Evolutionary conservation across 30 jellyfish, hydroid and myxozoan genomes (phyloP), one percentile per base, ranked within the genome.

Genomic region (Cassiopea xamachana): DNA sequence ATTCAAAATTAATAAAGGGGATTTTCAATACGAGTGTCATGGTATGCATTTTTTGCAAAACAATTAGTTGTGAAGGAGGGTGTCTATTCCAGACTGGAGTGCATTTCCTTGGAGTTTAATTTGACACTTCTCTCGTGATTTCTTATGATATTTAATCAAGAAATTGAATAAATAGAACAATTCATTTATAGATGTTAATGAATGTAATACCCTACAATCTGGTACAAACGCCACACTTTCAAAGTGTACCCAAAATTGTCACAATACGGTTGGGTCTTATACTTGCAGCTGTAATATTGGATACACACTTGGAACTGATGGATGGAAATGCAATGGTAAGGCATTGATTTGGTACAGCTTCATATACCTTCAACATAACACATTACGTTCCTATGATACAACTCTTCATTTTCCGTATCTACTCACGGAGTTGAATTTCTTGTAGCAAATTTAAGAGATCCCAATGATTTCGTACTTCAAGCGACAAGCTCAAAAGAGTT

Each of bases 261-360:
- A 79, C 77, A 92, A 92, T 71, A 72, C 73, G 17, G 48, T 84
- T 50, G 98, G 98, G 39, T 78, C 98, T 1, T 92, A 64, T 62
- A 18, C 64, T 1, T 92, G 98, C 87, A 50, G 91, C 48, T 92
- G 98, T 45, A 48, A 68, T 18, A 46, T 43, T 48, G 98, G 98
- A 1, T 92, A 58, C 72, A 19, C 4, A 7, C 94, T 92, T 7
- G 72, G 75, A 43, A 7, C 70, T 58, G 98, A 92, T 69, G 87
- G 92, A 48, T 85, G 86, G 75, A 86, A 93, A 14, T 92, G 98
- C 95, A 39, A 69, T n/a, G 98, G 98, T 92, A 58, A 48, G 74
- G 8, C 74, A 64, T 13, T 17, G 27, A 64, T 17, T 64, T 2
- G 2, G 74, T 13, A 27, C 74, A 4, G 19, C 43, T 17, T 64